Percentiles rank a stretch among this genome's conserved stretches.
Conservation (phyloP, 2,113 vertebrate genomes). For the Varanus salvator region DNA sequence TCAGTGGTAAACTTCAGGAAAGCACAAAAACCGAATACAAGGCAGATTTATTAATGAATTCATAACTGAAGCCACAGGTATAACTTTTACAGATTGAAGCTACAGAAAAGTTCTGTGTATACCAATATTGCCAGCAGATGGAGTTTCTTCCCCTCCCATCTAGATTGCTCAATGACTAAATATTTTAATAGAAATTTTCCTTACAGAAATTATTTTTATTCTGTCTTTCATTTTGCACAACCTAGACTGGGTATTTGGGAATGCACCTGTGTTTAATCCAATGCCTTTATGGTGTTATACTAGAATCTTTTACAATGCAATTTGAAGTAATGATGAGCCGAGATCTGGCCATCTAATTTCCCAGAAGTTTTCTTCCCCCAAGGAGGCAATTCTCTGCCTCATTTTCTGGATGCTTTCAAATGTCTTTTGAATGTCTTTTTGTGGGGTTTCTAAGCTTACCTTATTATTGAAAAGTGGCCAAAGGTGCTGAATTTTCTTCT, state of each 20-base stretch:
- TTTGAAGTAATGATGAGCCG: no score
- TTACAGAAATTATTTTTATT: background rate
- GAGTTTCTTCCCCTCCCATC: background rate
- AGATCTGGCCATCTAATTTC: no score
- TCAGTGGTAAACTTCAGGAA: constrained; percentile 18
- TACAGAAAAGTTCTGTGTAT: background rate
- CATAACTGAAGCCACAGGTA: constrained; percentile 14
- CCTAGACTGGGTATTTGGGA: background rate
- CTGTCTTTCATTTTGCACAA: background rate
- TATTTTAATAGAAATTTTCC: constrained; percentile 5
- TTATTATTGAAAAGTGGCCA: background rate
- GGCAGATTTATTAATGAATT: constrained; percentile 37
- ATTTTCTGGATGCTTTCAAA: background rate
- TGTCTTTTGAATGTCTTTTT: background rate
- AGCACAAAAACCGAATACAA: constrained; percentile 25
- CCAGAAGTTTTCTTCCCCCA: no score
- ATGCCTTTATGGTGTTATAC: background rate
- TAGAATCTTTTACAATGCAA: background rate
- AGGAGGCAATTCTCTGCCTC: background rate
- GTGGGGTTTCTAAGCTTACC: background rate
- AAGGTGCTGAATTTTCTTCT: background rate
- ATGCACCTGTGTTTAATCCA: background rate
- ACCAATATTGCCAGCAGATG: background rate
- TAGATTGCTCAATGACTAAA: background rate
- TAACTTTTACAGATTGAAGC: constrained; percentile 12